Base-by-base conservation (phyloP, 2,113 vertebrate species). In the Merops nubicus region DNA sequence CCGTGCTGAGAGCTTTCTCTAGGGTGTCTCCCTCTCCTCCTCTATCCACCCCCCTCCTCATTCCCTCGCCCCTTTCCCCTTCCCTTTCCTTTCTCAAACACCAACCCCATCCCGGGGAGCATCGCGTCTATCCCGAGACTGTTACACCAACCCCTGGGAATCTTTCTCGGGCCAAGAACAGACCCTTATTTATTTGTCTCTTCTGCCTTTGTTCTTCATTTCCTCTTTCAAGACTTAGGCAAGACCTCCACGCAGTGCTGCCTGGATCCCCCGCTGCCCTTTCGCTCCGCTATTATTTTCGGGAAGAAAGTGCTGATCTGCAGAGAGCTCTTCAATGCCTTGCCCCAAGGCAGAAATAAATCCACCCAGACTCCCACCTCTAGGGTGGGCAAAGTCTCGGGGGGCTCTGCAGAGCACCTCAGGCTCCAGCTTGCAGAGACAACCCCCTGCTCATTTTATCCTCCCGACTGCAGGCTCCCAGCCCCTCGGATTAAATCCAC, bases 121-220 rank as follows among this genome's bases (percentile, higher is more conserved):
- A 51, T 56, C 57, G 1, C 17, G 1, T 85, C 85, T 91, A n/a
- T 92, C 79, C 89, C 9, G 2, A 93, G 78, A 90, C 85, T 15
- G 47, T 92, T 92, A 88, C 72, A 82, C 7, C 5, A 88, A 67
- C 86, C 75, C 88, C 81, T 74, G 95, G 93, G 91, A 93, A 85
- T 93, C 92, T 96, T 84, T 88, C 87, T 94, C 97, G 94, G 94
- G 84, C 87, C 81, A 92, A 40, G 51, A 97, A 96, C 89, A 94
- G 93, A 85, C 86, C 89, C 91, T 88, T 96, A 96, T 97, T 97
- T 95, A 96, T 94, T 97, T 97, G 92, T 92, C 86, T 95, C 93
- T 89, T 92, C 78, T 94, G 90, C 93, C 75, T 97, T 97, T 97
- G 94, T 97, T 97, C 95, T 93, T 92, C 69, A 96, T 79, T 97